Conservation (phyloP, 2,113 vertebrate species). For the Spheniscus mendiculus region DNA sequence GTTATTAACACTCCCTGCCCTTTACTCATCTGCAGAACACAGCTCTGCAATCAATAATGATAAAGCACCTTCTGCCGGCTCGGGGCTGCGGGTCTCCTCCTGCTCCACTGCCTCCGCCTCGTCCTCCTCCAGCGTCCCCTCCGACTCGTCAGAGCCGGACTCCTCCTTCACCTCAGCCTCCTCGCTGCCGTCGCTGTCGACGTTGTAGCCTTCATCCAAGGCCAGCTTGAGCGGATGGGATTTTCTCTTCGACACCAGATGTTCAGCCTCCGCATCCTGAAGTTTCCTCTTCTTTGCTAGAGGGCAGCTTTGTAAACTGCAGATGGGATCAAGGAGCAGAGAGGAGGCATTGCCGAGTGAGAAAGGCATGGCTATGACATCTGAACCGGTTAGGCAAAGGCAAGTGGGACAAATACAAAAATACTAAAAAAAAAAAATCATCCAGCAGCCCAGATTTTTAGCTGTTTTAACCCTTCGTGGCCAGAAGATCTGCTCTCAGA, state of each 20-base stretch:
- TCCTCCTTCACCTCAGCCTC: constrained; percentile 83
- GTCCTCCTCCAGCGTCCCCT: constrained; percentile 77
- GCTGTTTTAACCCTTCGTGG: rapidly evolving
- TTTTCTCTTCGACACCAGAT: constrained; percentile 89
- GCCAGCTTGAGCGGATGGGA: constrained; percentile 90
- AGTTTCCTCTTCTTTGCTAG: constrained; percentile 93
- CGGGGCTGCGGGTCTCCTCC: constrained; percentile 64
- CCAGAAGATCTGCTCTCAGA: not conserved
- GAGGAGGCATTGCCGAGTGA: not conserved
- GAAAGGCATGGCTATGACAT: not conserved
- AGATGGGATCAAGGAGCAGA: not conserved
- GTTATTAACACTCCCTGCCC: constrained; percentile 25
- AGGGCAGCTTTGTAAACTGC: constrained; percentile 91
- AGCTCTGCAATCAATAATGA: constrained; percentile 11
- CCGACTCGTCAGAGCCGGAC: constrained; percentile 77
- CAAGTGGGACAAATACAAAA: not conserved
- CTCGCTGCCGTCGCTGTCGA: constrained; percentile 88
- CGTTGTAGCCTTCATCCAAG: constrained; percentile 88
- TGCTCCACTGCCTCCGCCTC: constrained; percentile 71
- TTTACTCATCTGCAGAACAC: constrained; percentile 23
- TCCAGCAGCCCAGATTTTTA: not conserved
- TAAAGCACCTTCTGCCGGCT: constrained; percentile 76
- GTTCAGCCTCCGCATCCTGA: constrained; percentile 83
- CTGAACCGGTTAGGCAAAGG: not conserved
- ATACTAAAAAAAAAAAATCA: not conserved